Evolutionary conservation across 2,113 vertebrate genomes (phyloP), one percentile per base, ranked within the genome.

Genomic region (Oenanthe melanoleuca): DNA sequence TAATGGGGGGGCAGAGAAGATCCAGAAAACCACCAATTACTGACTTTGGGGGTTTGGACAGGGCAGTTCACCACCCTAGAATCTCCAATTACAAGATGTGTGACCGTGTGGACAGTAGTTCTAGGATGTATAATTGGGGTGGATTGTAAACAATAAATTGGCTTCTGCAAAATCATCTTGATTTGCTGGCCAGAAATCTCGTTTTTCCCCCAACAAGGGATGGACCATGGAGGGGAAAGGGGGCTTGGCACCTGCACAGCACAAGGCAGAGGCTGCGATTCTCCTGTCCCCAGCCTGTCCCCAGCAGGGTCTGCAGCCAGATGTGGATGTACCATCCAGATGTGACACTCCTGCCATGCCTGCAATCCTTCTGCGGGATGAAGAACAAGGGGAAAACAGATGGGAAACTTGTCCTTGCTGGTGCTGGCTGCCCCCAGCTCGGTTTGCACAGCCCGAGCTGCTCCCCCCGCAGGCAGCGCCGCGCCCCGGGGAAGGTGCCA

Each of bases 401-500:
- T 2, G 71, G 38, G 55, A 16, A 28, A 12, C n/a, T 74, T 40
- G n/a, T 25, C 45, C 37, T 24, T 13, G 2, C 23, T 1, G 47
- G 50, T 9, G 45, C 34, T 57, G 9, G 24, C 23, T 45, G 14
- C 44, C 21, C 44, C 42, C 63, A 55, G 5, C 57, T 9, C 34
- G 1, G 1, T 20, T n/a, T 7, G 1, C 57, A 64, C 0, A 0
- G 1, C 20, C 5, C 1, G 1, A 7, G 20, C 14, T 24, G 88
- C 78, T 88, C 83, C 69, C 75, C 64, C 94, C 92, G 53, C 57
- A 38, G 93, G 75, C 88, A 4, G 96, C 95, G 80, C 95, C 95
- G 80, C 95, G 63, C 86, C 88, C 88, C 26, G 96, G 97, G 75
- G 93, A 97, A 98, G 97, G 96, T 98, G 98, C 98, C 98, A 96